phyloP scores from a whole-genome alignment of 2,888 invertebrate genomes.

The Luperina nickerlii region DNA sequence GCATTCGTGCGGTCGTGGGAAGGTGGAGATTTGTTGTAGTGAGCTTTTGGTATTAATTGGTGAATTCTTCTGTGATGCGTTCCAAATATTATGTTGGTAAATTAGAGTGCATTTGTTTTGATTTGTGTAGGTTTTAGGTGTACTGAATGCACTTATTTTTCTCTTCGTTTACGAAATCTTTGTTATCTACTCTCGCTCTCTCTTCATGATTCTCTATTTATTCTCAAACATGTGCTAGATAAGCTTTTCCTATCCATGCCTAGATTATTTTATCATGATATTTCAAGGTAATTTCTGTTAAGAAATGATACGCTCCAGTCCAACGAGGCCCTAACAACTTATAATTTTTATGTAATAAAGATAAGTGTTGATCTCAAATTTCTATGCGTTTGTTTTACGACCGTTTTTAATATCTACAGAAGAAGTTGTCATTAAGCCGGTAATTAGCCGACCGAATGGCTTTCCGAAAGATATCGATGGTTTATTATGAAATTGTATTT shows the following conservation, averaged over 20 bases:
- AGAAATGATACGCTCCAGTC: constrained; percentile 30
- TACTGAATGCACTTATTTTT: not conserved
- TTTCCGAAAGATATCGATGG: constrained; percentile 47
- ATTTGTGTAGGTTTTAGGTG: not conserved
- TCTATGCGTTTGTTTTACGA: constrained; percentile 64
- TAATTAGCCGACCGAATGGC: constrained; percentile 62
- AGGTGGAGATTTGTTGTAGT: not conserved
- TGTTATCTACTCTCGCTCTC: too few species aligned
- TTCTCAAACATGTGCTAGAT: not conserved
- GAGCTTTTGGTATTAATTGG: too few species aligned
- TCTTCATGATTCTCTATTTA: not conserved
- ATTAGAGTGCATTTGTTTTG: too few species aligned
- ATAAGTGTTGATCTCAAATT: constrained; percentile 59
- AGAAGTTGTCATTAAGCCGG: constrained; percentile 56
- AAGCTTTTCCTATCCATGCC: not conserved
- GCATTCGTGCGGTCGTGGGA: constrained; percentile 17
- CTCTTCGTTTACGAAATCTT: not conserved
- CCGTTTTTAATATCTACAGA: constrained; percentile 37
- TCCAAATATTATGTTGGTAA: too few species aligned
- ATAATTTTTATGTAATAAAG: constrained; percentile 60
- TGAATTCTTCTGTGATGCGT: too few species aligned
- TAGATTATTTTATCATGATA: not conserved
- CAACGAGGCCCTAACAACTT: constrained; percentile 42
- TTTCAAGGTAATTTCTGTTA: not conserved
- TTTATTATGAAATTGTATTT: constrained; percentile 63